Conservation (phyloP, 2,797 vertebrate species). For the Enoplosus armatus region DNA sequence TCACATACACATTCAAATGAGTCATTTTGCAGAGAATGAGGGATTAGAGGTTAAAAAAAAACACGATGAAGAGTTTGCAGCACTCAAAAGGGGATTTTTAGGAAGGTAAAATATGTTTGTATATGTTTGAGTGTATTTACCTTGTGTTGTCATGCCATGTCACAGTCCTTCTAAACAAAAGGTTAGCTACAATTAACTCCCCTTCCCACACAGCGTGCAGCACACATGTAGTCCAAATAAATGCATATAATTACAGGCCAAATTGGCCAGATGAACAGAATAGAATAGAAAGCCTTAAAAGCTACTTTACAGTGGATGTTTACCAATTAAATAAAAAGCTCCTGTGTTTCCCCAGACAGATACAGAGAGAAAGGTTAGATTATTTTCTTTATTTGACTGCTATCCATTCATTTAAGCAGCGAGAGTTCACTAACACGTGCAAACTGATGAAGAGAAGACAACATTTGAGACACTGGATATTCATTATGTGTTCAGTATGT, state of each 20-base stretch:
- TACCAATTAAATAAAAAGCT: constrained; percentile 57
- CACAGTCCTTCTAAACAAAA: not conserved
- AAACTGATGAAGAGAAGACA: not conserved
- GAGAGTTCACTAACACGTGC: constrained; percentile 5
- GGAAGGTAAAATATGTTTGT: not conserved
- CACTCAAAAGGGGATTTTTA: not conserved
- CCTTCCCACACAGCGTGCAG: constrained; percentile 29
- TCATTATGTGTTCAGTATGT: no score
- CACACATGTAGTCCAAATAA: constrained; percentile 16
- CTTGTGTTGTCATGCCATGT: not conserved
- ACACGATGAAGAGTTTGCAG: not conserved
- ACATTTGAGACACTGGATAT: not conserved
- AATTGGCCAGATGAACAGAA: constrained; percentile 44
- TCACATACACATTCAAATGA: not conserved
- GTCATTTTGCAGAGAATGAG: not conserved
- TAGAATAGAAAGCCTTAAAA: constrained; percentile 48
- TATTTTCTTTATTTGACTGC: not conserved
- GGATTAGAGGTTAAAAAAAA: not conserved
- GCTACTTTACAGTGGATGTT: constrained; percentile 35
- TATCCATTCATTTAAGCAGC: not conserved
- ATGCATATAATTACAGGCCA: constrained; percentile 34
- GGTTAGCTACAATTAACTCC: constrained; percentile 16
- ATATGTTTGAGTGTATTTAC: not conserved
- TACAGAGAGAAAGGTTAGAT: not conserved
- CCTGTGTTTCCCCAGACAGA: not conserved